phyloP scores from a whole-genome alignment of 2,888 invertebrate genomes.

The Caradrina kadenii region DNA sequence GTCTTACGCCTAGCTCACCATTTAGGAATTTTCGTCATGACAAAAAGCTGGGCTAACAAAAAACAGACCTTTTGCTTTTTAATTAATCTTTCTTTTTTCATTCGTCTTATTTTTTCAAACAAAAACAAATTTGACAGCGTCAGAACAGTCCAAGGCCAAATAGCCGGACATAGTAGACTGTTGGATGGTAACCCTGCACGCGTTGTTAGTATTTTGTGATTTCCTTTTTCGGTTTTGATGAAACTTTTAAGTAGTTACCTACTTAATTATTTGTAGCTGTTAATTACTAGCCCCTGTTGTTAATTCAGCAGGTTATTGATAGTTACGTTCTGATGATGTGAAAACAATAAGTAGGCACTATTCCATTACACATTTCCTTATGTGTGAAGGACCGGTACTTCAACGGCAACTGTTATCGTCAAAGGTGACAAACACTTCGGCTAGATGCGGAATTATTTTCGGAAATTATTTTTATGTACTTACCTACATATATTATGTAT shows the following conservation, averaged over 20 bases:
- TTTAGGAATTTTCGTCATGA: too few relatives aligned
- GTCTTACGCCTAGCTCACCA: too few relatives aligned
- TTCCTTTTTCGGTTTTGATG: constrained; percentile 10
- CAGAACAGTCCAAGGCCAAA: too few relatives aligned
- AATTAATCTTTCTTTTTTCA: too few relatives aligned
- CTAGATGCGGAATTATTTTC: constrained; percentile 1
- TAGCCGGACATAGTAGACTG: too few relatives aligned
- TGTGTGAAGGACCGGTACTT: neutral
- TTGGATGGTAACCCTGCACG: neutral
- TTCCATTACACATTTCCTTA: neutral
- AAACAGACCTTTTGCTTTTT: too few relatives aligned
- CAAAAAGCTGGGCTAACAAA: too few relatives aligned
- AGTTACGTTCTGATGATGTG: neutral
- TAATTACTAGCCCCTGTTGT: constrained; percentile 5
- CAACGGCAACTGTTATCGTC: neutral
- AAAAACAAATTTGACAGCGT: too few relatives aligned
- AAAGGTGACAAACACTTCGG: neutral
- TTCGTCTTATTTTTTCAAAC: too few relatives aligned
- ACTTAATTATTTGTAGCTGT: constrained; percentile 8
- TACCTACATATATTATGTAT: too few relatives aligned
- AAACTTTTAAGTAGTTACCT: constrained; percentile 9
- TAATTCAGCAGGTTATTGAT: neutral
- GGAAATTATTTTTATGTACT: neutral
- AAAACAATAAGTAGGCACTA: neutral
- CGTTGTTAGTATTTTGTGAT: neutral